Percentiles rank a stretch among this genome's conserved stretches.
Conservation (phyloP, 2,113 vertebrate genomes). For the Cryptotis parvus region DNA sequence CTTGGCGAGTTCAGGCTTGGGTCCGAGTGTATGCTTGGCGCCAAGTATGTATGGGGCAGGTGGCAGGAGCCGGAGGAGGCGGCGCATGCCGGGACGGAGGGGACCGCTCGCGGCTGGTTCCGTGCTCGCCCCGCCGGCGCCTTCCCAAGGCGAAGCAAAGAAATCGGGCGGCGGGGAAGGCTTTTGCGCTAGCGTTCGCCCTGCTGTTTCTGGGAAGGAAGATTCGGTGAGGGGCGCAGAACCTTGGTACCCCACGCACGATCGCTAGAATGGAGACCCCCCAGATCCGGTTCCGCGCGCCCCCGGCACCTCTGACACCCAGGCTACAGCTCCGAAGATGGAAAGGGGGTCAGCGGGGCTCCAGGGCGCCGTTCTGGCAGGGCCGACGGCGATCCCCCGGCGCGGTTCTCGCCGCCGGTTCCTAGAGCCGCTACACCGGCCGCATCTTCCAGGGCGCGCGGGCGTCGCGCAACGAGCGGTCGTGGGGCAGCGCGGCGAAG, state of each 20-base stretch:
- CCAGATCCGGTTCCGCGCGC: background rate
- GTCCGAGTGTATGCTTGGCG: background rate
- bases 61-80: background rate
- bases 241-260: too few species aligned
- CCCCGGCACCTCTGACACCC: background rate
- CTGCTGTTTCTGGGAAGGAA: background rate
- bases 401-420: background rate
- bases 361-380: background rate
- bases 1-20: background rate
- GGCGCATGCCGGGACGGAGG: too few species aligned
- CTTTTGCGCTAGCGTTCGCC: background rate
- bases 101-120: background rate
- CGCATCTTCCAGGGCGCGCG: slow-evolving; percentile 95
- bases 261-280: too few species aligned
- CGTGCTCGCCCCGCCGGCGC: background rate
- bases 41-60: background rate
- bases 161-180: background rate
- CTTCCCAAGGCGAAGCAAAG: background rate
- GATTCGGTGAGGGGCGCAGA: too few species aligned
- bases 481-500: slow-evolving; percentile 97
- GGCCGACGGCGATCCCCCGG: background rate
- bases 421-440: slow-evolving; percentile 82
- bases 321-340: background rate
- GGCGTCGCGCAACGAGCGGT: slow-evolving; percentile 96
- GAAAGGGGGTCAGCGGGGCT: background rate